A percentile compares a stretch with the other conserved stretches of the same genome.
These are phyloP conservation scores for Phainopepla nitens DNA, from an alignment of 2,113 vertebrate species.

Conservation along the genomic window DNA sequence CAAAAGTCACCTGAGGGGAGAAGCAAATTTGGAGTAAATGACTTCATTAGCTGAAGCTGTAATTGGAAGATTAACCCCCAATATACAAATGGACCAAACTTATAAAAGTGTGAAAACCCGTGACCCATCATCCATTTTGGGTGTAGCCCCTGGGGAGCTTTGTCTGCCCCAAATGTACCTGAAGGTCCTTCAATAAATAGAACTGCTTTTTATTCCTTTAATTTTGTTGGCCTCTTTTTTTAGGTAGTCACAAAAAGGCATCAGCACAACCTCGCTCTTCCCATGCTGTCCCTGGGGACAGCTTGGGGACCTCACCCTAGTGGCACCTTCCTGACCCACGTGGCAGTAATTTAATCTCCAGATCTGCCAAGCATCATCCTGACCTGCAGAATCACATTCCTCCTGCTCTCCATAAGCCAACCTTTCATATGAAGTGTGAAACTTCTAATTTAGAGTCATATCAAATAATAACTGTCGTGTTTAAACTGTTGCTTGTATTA, in stretches of 20 bases:
- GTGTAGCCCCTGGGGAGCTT: neutral
- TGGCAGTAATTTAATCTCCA: neutral
- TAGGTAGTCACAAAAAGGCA: fast-evolving
- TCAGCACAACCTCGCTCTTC: neutral
- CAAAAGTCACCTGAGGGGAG: neutral
- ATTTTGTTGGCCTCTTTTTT: neutral
- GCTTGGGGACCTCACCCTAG: neutral
- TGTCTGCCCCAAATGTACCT: fast-evolving
- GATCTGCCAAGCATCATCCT: neutral
- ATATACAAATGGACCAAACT: fast-evolving
- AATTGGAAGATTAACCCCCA: neutral
- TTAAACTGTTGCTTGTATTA: conserved; percentile 66
- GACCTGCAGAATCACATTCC: neutral
- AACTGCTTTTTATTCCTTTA: neutral
- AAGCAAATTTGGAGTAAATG: neutral
- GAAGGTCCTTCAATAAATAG: neutral
- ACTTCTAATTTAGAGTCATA: conserved; percentile 50
- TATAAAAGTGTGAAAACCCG: fast-evolving
- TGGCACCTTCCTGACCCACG: fast-evolving
- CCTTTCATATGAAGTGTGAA: neutral
- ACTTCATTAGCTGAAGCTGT: neutral
- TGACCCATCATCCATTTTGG: neutral
- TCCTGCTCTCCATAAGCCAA: neutral
- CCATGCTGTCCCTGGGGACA: neutral
- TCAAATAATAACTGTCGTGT: conserved; percentile 57